Evolutionary conservation across 2,797 vertebrate genomes (phyloP), one percentile per base, ranked within the genome.

Genomic region (Florisuga fusca): DNA sequence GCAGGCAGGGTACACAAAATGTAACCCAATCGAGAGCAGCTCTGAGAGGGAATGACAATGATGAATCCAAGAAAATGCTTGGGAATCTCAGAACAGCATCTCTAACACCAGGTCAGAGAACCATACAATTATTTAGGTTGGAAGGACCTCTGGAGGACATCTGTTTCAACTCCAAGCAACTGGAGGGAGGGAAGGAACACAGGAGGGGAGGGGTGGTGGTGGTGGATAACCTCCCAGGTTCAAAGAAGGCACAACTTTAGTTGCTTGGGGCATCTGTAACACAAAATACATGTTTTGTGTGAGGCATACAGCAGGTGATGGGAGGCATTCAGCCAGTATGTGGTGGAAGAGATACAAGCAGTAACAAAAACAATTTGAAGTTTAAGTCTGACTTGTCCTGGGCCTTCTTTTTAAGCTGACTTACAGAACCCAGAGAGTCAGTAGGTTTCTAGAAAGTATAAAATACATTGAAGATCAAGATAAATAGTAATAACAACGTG

Each of bases 81-180:
- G n/a, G 23, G 78, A 19, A 19, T 50, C 26, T 43, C 74, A 73
- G 9, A 23, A 23, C 62, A 48, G 38, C 51, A 19, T 23, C 81
- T 79, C 12, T 84, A 92, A 5, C 81, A 66, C 38, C 38, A 75
- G 86, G 75, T 38, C 84, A 73, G 63, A 34, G 71, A 75, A 48
- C 50, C 34, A 4, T 2, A 16, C 57, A 26, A 69, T 94, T 78
- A 57, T 75, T 93, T 76, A 92, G 86, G 74, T 92, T 96, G 81
- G 94, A 84, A 94, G 90, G 95, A 95, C 89, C 95, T 94, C 94
- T 96, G 90, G 94, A 96, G 89, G 95, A 89, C 84, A 45, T 55
- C 21, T 18, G 5, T 46, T 88, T 88, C 67, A 84, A 23, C n/a
- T 75, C 63, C 43, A 51, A 21, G 67, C 2, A 2, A 41, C 31